Evolutionary conservation across 2,113 vertebrate species (phyloP).

Genomic region (Cervus canadensis): DNA sequence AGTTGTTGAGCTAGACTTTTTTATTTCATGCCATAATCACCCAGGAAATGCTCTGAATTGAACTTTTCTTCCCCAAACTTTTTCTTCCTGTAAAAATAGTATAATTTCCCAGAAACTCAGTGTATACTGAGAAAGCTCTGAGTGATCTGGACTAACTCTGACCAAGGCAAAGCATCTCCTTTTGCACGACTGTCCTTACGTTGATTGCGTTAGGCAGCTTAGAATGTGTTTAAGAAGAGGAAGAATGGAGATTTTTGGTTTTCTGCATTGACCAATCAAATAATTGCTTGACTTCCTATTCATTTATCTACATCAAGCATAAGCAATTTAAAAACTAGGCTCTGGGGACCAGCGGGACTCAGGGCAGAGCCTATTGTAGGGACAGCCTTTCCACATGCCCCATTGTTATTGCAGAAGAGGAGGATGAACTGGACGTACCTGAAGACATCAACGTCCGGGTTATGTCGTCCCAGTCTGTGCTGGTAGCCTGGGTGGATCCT

Average conservation of each 20-base stretch:
- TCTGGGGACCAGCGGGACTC: neutral
- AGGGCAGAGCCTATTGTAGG: neutral
- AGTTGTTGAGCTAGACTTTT: neutral
- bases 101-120: neutral
- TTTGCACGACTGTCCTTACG: neutral
- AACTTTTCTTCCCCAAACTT: neutral
- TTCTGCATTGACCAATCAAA: neutral
- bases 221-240: neutral
- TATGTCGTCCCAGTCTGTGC: conserved; percentile 95
- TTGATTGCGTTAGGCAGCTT: neutral
- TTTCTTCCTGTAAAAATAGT: neutral
- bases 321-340: neutral
- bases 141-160: neutral
- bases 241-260: neutral
- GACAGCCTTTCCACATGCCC: neutral
- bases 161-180: neutral
- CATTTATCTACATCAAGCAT: neutral
- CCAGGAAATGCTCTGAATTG: neutral
- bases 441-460: conserved; percentile 92
- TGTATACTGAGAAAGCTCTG: neutral
- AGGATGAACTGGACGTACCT: conserved; percentile 86
- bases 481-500: conserved; percentile 94
- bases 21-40: neutral
- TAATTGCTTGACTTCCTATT: neutral
- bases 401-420: conserved; percentile 85